Conservation (phyloP, 2,888 invertebrate species). For the Mechanitis messenoides region DNA sequence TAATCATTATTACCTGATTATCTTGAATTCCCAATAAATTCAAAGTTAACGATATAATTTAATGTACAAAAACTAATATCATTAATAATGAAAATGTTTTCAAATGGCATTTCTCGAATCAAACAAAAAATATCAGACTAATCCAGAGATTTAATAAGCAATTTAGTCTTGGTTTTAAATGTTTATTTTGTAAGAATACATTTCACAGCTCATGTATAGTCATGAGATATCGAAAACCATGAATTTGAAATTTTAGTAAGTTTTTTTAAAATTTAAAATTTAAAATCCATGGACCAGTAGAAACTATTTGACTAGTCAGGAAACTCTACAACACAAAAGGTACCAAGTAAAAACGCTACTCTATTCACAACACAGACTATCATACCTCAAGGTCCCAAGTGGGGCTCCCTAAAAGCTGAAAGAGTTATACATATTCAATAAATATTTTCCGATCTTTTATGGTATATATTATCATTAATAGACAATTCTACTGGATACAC, state of each 20-base stretch:
- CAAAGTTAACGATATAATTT: too few species aligned
- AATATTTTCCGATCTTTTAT: too few species aligned
- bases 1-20: not conserved
- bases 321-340: slow-evolving; percentile 28
- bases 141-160: not conserved
- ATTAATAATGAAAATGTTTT: not conserved
- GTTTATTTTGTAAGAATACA: slow-evolving; percentile 1
- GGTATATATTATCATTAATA: too few species aligned
- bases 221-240: slow-evolving; percentile 22
- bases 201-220: slow-evolving; percentile 20
- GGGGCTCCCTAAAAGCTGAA: slow-evolving; percentile 54
- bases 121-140: not conserved
- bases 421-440: not conserved
- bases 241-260: slow-evolving; percentile 20
- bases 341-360: slow-evolving; percentile 29
- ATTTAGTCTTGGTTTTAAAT: not conserved
- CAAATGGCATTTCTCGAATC: not conserved
- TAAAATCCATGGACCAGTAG: slow-evolving; percentile 19
- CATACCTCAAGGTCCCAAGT: slow-evolving; percentile 55
- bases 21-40: not conserved
- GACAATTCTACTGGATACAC: too few species aligned
- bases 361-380: slow-evolving; percentile 47
- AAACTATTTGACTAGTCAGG: slow-evolving; percentile 27
- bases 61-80: not conserved
- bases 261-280: slow-evolving; percentile 18